Percentiles rank a stretch among this genome's conserved stretches.
Evolutionary conservation across 2,888 invertebrate species (phyloP).

Genomic region (Plutella xylostella): DNA sequence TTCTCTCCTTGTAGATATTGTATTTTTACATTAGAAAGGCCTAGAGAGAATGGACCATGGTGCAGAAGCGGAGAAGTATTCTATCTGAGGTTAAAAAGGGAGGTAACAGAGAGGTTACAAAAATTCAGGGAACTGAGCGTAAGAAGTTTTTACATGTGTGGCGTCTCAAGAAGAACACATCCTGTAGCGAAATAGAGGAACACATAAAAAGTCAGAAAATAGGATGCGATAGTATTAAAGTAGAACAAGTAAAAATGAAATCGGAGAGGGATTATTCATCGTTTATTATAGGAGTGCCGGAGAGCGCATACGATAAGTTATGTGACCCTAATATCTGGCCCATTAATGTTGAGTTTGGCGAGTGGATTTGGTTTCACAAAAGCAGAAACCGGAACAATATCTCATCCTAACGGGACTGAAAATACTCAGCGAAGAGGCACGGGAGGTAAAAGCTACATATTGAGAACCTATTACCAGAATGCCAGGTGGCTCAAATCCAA

Average conservation of each 20-base stretch:
- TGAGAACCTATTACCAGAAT: too few relatives aligned
- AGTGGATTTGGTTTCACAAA: conserved; percentile 18
- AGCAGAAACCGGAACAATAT: conserved; percentile 2
- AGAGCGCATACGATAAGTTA: conserved; percentile 10
- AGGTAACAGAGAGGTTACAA: not conserved
- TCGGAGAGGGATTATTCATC: conserved; percentile 17
- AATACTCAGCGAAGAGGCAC: too few relatives aligned
- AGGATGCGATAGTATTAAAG: conserved; percentile 9
- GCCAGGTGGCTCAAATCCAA: too few relatives aligned
- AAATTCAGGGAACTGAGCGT: not conserved
- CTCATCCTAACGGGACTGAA: too few relatives aligned
- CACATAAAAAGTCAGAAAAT: conserved; percentile 11
- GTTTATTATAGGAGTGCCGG: conserved; percentile 17
- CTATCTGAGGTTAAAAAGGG: not conserved
- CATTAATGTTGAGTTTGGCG: conserved; percentile 13
- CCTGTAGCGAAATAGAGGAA: conserved; percentile 2
- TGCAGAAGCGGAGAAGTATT: not conserved
- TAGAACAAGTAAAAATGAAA: conserved; percentile 15
- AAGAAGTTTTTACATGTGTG: conserved; percentile 16
- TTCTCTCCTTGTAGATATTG: too few relatives aligned
- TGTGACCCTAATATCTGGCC: conserved; percentile 13
- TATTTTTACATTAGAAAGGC: too few relatives aligned
- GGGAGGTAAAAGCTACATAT: too few relatives aligned
- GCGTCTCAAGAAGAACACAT: conserved; percentile 14
- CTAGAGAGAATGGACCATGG: not conserved